Evolutionary conservation across 1,140 invertebrate genomes (phyloP), one percentile per base, ranked within the genome.

Genomic region (Zaprionus tsacasi): DNA sequence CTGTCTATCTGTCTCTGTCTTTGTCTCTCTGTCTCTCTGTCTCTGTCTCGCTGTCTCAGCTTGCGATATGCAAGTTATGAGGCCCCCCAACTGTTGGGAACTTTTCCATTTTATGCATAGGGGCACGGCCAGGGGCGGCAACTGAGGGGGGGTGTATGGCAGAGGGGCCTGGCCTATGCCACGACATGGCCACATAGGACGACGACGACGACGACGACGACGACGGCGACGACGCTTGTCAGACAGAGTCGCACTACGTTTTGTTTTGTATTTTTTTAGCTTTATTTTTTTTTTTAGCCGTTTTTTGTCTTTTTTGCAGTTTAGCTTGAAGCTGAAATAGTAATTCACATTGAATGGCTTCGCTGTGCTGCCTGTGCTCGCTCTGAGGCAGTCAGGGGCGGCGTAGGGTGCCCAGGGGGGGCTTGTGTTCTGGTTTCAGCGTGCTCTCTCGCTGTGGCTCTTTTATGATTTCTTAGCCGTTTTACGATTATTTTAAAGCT

Each of bases 401-500:
- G 17, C 8, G 10, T 6, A 15, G 13, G 5, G 1, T 4, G 2
- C 21, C 21, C 21, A n/a, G 12, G 1, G n/a, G 6, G n/a, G 78
- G 61, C 68, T 82, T 67, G 75, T 88, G 81, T 66, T 78, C 64
- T 70, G 33, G 74, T 79, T 86, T 80, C 75, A 61, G 70, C 48
- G 67, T 36, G 52, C 56, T 70, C 56, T 70, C 40, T 65, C 21
- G 21, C 40, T 45, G 40, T 76, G 74, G 67, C 70, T 76, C 65
- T 88, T 88, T 88, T 88, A 88, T 87, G 79, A 88, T 88, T 87
- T 88, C 83, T 87, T 88, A 70, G 83, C 85, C 79, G 74, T 90
- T 90, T 81, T 86, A 90, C 86, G 86, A 90, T 82, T 90, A 82
- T 91, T 91, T 91, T 91, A 82, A 74, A 91, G 87, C 87, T 91